These are phyloP conservation scores for Mycteria americana DNA, from an alignment of 2,797 vertebrate genomes.

Conservation along the genomic window DNA sequence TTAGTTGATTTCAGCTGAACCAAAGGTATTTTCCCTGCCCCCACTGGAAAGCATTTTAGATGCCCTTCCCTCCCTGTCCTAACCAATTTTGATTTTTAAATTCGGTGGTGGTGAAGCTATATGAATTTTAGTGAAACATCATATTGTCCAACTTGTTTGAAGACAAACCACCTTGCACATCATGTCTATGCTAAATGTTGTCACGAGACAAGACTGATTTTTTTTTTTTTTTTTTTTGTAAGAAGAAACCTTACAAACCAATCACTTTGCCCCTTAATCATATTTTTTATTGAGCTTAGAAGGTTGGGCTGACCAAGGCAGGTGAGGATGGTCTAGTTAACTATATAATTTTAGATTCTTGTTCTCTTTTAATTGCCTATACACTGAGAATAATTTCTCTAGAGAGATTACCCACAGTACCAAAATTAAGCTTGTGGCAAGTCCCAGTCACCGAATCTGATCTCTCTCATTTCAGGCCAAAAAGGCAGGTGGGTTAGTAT, in stretches of 20 bases:
- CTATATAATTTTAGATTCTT: not conserved
- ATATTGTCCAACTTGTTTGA: not conserved
- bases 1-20: not conserved
- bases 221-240: not conserved
- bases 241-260: not conserved
- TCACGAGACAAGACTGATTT: not conserved
- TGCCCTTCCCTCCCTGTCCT: accelerated
- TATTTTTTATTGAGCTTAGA: not conserved
- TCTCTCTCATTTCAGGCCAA: not conserved
- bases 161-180: not conserved
- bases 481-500: not conserved
- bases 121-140: not conserved
- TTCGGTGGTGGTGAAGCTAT: not conserved
- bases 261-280: not conserved
- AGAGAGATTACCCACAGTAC: not conserved
- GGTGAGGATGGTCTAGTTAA: not conserved
- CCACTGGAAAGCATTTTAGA: not conserved
- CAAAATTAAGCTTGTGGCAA: not conserved
- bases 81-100: not conserved
- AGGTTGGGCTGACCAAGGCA: not conserved
- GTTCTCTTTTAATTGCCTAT: not conserved
- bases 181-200: not conserved
- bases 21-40: not conserved
- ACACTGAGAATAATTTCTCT: not conserved
- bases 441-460: not conserved